Evolutionary conservation across 2,888 invertebrate species (phyloP), one percentile per base, ranked within the genome.

Genomic region (Aleiodes alternator): DNA sequence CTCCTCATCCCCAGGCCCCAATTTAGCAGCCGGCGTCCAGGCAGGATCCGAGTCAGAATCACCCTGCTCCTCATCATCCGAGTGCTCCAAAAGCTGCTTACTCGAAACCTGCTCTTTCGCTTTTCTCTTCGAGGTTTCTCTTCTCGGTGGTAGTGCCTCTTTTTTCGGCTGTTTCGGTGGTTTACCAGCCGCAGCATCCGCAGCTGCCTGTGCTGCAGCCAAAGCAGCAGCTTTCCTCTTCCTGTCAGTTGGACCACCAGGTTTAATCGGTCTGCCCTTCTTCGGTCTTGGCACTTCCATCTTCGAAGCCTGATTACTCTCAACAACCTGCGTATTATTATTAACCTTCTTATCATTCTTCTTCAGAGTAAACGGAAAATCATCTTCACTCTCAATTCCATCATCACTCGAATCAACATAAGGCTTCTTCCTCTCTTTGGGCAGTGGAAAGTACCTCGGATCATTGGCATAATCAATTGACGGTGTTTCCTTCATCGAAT

Each of bases 31-130:
- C 8, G 94, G 94, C n/a, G 93, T 94, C 94, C 94, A 94, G n/a
- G 93, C 94, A 8, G 94, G 94, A 91, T 94, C 94, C 8, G 93
- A 92, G 88, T 94, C 94, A 0, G 94, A 94, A 87, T 93, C 93
- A 51, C 90, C 90, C 80, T 93, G 93, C 81, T 92, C 93, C 77
- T 93, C 92, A 43, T 92, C 92, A 87, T 86, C 90, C 77, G 85
- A 87, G 53, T 85, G 83, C 76, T 88, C 87, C 73, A 92, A 89
- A 73, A 92, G 88, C 79, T 92, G 91, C 80, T 92, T 90, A 80
- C 91, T 90, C 80, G 91, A 92, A 76, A 88, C 91, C 82, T 92
- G 93, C 78, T 94, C 93, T 87, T 94, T 94, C 59, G 94, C 94
- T 85, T 93, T 94, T 77, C 94, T 91, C 82, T 92, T 92, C 61